Percentiles rank a stretch among this genome's conserved stretches.
Evolutionary conservation across 2,113 vertebrate genomes (phyloP).

Genomic region (Urocolius indicus): DNA sequence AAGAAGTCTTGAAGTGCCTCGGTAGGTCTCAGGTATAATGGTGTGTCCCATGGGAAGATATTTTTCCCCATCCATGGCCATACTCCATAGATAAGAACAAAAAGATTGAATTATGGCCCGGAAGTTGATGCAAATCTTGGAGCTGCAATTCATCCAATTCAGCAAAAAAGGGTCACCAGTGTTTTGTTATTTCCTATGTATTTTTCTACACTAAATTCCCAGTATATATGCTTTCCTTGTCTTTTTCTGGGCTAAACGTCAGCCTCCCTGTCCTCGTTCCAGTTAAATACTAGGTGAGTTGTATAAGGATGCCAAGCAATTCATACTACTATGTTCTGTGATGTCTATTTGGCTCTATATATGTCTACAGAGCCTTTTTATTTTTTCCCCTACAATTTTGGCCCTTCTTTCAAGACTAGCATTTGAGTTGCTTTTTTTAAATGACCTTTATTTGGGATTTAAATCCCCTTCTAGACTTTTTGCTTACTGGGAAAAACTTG

Average conservation of each 20-base stretch:
- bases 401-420: not conserved
- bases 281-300: conserved; percentile 45
- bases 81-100: not conserved
- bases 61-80: not conserved
- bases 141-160: not conserved
- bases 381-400: not conserved
- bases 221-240: not conserved
- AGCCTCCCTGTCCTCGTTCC: not conserved
- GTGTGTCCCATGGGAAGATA: rapidly evolving
- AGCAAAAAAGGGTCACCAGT: not conserved
- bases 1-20: not conserved
- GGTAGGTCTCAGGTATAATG: not conserved
- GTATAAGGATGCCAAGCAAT: not conserved
- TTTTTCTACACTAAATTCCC: not conserved
- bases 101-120: not conserved
- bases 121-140: not conserved
- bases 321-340: not conserved
- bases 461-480: not conserved
- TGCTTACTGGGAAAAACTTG: not conserved
- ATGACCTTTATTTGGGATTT: not conserved
- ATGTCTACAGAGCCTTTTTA: not conserved
- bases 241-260: conserved; percentile 9
- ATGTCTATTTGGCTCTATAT: not conserved
- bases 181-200: not conserved
- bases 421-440: not conserved